Evolutionary conservation across 2,888 invertebrate genomes (phyloP).

Genomic region (Melipona bicolor): DNA sequence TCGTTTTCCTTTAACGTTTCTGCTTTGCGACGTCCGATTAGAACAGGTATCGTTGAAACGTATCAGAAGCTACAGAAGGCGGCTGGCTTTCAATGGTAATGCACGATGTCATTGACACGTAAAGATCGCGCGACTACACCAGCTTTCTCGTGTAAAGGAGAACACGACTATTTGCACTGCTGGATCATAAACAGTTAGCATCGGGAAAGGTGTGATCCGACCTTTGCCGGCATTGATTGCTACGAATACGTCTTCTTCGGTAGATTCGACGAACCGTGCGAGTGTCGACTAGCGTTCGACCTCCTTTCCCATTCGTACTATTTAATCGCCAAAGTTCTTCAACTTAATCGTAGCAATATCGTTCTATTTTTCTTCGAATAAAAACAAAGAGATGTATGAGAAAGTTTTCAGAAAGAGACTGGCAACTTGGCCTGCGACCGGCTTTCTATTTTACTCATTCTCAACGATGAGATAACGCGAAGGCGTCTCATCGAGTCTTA

Average conservation of each 20-base stretch:
- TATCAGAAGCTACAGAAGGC: not conserved
- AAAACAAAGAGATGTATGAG: conserved; percentile 28
- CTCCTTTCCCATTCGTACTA: conserved; percentile 38
- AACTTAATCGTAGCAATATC: conserved; percentile 21
- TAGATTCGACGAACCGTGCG: conserved; percentile 57
- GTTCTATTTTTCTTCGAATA: conserved; percentile 13
- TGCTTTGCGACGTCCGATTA: not conserved
- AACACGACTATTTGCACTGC: conserved; percentile 65
- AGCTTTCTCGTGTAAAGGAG: conserved; percentile 63
- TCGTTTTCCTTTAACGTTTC: conserved; percentile 11
- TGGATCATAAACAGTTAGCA: conserved; percentile 58
- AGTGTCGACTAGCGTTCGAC: conserved; percentile 41
- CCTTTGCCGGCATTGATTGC: conserved; percentile 60
- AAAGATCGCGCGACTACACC: conserved; percentile 48
- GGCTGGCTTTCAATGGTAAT: conserved; percentile 19
- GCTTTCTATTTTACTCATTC: conserved; percentile 40
- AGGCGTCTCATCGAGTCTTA: conserved; percentile 37
- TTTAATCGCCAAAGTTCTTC: conserved; percentile 43
- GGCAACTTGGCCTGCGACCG: conserved; percentile 10
- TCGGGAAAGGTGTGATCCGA: conserved; percentile 59
- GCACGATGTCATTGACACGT: conserved; percentile 55
- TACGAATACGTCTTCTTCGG: conserved; percentile 54
- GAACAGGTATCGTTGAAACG: conserved; percentile 8
- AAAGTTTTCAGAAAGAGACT: conserved; percentile 8
- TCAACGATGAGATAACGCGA: conserved; percentile 15